phyloP scores from a whole-genome alignment of 2,888 invertebrate genomes.

The Torymus texanus region DNA sequence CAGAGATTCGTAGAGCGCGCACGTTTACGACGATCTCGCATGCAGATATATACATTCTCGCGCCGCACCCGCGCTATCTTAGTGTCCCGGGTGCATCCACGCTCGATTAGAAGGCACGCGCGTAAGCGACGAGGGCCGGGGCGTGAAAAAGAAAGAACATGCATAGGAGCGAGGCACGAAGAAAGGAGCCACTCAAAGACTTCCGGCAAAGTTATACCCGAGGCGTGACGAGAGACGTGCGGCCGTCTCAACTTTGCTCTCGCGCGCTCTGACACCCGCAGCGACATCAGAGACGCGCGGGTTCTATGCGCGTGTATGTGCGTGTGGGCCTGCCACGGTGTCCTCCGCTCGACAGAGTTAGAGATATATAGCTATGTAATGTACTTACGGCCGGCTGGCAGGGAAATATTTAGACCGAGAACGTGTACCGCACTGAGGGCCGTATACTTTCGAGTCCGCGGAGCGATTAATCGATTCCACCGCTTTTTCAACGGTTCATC shows the following conservation, averaged over 20 bases:
- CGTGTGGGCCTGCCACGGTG: no score
- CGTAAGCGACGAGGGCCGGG: not conserved
- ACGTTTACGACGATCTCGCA: not conserved
- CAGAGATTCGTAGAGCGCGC: not conserved
- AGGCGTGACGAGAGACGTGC: constrained; percentile 20
- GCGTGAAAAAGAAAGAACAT: not conserved
- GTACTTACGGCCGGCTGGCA: no score
- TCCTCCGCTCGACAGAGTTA: no score
- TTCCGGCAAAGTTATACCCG: constrained; percentile 22
- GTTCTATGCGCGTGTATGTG: no score
- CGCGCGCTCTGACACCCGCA: no score
- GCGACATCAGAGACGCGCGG: no score
- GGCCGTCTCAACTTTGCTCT: not conserved
- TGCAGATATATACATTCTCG: not conserved
- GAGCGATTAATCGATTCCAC: constrained; percentile 57
- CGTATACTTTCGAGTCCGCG: constrained; percentile 55
- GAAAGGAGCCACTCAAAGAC: constrained; percentile 23
- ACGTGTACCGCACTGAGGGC: constrained; percentile 23
- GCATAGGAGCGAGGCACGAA: not conserved
- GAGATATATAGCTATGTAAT: no score
- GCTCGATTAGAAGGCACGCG: constrained; percentile 26
- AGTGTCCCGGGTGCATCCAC: not conserved
- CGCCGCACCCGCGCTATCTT: constrained; percentile 22
- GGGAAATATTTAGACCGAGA: constrained; percentile 57
- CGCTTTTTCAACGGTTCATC: constrained; percentile 38